Evolutionary conservation across 2,888 invertebrate species (phyloP).

Genomic region (Drosophila longiperda): DNA sequence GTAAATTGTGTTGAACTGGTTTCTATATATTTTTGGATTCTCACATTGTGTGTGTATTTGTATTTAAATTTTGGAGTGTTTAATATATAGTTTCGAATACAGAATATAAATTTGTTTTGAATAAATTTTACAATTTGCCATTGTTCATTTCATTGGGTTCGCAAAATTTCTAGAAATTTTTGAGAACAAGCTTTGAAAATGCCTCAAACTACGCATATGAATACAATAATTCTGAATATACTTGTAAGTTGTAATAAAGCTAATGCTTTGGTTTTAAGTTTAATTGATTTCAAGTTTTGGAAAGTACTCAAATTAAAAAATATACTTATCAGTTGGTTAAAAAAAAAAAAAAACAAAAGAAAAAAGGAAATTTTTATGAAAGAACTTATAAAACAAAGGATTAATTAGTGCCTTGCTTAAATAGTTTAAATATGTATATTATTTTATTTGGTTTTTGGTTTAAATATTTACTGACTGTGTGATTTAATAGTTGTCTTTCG

Average conservation of each 20-base stretch:
- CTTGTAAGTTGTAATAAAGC: constrained; percentile 52
- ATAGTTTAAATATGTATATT: constrained; percentile 49
- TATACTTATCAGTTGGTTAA: background rate
- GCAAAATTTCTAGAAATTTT: constrained; percentile 81
- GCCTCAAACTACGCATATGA: constrained; percentile 80
- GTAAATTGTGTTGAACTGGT: constrained; percentile 40
- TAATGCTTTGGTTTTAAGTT: constrained; percentile 47
- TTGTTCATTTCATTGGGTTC: constrained; percentile 63
- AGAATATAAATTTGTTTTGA: constrained; percentile 58
- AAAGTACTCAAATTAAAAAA: constrained; percentile 18
- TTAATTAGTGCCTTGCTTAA: constrained; percentile 41
- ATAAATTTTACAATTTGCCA: constrained; percentile 58
- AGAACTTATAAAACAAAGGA: constrained; percentile 19
- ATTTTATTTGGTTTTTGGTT: constrained; percentile 42
- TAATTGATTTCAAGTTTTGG: constrained; percentile 24
- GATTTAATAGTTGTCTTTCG: constrained; percentile 41
- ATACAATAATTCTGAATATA: constrained; percentile 74
- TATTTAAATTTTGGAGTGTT: background rate
- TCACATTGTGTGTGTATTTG: constrained; percentile 39
- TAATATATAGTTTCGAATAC: constrained; percentile 55
- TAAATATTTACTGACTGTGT: constrained; percentile 62
- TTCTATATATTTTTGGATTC: constrained; percentile 25
- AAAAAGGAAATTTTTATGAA: constrained; percentile 5
- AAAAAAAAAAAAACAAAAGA: background rate
- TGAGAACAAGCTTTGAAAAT: constrained; percentile 83